Conservation (phyloP, 1,140 invertebrate genomes). For the Pachypsylla venusta region DNA sequence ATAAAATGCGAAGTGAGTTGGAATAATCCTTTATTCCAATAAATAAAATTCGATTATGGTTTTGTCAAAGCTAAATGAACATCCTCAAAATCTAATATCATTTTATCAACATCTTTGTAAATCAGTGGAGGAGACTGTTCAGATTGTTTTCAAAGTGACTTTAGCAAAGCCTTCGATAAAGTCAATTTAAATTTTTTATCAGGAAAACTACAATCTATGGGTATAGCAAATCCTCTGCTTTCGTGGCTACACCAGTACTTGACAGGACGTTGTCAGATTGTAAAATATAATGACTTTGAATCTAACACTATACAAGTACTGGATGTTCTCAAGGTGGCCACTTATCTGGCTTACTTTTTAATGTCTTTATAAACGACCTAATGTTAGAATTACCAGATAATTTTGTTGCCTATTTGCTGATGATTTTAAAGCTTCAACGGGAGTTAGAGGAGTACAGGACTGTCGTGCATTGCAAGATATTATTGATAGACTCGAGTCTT, state of each 20-base stretch:
- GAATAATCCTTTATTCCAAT: too few species aligned
- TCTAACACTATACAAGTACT: not conserved
- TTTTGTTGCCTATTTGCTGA: not conserved
- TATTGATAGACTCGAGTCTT: not conserved
- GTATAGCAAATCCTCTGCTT: not conserved
- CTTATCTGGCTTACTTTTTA: not conserved
- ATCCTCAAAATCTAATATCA: conserved; percentile 11
- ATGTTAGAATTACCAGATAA: not conserved
- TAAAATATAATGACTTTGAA: not conserved
- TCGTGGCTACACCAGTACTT: not conserved
- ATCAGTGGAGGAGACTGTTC: conserved; percentile 1
- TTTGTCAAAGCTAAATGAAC: conserved; percentile 13
- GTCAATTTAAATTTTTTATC: conserved; percentile 10
- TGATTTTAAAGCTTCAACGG: not conserved
- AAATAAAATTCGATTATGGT: too few species aligned
- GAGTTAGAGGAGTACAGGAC: not conserved
- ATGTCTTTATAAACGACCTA: not conserved
- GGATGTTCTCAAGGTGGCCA: not conserved
- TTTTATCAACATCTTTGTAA: conserved; percentile 5
- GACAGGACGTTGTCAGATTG: not conserved
- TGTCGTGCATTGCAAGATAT: not conserved
- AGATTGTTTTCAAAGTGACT: conserved; percentile 13
- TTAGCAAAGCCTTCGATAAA: conserved; percentile 15
- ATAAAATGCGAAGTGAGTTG: too few species aligned
- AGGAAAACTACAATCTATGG: not conserved